A percentile compares a stretch with the other conserved stretches of the same genome.
Conservation (phyloP, 2,797 vertebrate species). For the Margarornis squamiger region DNA sequence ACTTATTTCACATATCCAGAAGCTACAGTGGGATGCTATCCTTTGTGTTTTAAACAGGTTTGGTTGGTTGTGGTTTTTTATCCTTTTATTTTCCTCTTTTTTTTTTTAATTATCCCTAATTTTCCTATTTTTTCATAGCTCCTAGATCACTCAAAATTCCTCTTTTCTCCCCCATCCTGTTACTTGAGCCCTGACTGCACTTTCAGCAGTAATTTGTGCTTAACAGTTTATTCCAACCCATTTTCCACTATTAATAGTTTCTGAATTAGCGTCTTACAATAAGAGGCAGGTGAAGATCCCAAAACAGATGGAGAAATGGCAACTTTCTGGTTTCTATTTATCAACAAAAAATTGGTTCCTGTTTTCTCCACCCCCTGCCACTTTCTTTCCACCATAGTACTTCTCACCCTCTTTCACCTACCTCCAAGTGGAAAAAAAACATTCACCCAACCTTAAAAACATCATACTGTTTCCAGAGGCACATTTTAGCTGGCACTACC, state of each 20-base stretch:
- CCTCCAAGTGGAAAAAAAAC: neutral
- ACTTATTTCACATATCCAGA: neutral
- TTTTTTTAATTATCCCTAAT: neutral
- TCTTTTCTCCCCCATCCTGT: neutral
- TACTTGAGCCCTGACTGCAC: neutral
- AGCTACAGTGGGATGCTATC: neutral
- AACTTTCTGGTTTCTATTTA: neutral
- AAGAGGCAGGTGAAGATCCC: neutral
- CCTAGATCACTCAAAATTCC: neutral
- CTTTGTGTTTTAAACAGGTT: neutral
- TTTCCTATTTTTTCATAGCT: neutral
- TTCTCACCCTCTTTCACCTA: neutral
- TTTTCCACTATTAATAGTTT: neutral
- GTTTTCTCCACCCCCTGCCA: neutral
- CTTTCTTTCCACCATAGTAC: neutral
- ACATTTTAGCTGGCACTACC: neutral
- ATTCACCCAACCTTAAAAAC: neutral
- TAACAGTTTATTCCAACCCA: neutral
- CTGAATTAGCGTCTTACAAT: neutral
- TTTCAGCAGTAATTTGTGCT: neutral
- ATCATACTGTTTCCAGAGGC: neutral
- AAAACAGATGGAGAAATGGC: neutral
- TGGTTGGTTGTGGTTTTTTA: neutral
- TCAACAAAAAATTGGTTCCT: neutral
- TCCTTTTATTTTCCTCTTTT: neutral